Base-by-base conservation (phyloP, 2,113 vertebrate genomes). In the Tinamus guttatus region DNA sequence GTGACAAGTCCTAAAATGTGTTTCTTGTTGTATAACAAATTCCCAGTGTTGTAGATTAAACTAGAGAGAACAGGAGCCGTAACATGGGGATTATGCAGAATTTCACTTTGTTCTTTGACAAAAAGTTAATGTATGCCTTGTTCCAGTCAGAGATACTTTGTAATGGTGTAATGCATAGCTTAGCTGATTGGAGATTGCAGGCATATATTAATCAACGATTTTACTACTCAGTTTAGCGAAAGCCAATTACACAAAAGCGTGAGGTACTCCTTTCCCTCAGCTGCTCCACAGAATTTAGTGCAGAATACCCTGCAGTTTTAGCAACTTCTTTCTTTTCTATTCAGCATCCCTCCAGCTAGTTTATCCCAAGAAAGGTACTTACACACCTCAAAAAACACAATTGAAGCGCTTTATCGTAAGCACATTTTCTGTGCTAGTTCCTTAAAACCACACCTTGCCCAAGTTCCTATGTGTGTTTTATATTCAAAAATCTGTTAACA, bases 1-100 rank as follows among this genome's bases (percentile, higher is more conserved):
- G 91, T 96, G 94, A 93, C 90, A 95, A 93, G 93, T 95, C 90
- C 82, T 96, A 71, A 96, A 96, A 94, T 95, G 85, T 95, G 86
- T 91, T 96, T 90, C 91, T 93, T 96, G 76, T 96, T 97, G 76
- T 96, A 81, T 77, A 95, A 94, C 92, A 96, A 96, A 93, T 84
- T 92, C 70, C 49, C 51, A 73, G 38, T 95, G 90, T 91, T 97
- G 82, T 94, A 75, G 41, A 94, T 97, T 94, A 94, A 96, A 90
- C 74, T 90, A 84, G 56, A 74, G 38, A 81, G 67, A 97, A 88
- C 78, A 91, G 86, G 84, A 97, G 78, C 54, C 78, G 94, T 91
- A 93, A 94, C 5, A 49, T 81, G 36, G 68, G 43, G 84, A 95
- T 95, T 93, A 95, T n/a, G 81, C 4, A 81, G 89, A 92, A 93